A percentile compares a stretch with the other conserved stretches of the same genome.
phyloP scores from a whole-genome alignment of 2,113 vertebrate genomes.

The Corydoras sp. region DNA sequence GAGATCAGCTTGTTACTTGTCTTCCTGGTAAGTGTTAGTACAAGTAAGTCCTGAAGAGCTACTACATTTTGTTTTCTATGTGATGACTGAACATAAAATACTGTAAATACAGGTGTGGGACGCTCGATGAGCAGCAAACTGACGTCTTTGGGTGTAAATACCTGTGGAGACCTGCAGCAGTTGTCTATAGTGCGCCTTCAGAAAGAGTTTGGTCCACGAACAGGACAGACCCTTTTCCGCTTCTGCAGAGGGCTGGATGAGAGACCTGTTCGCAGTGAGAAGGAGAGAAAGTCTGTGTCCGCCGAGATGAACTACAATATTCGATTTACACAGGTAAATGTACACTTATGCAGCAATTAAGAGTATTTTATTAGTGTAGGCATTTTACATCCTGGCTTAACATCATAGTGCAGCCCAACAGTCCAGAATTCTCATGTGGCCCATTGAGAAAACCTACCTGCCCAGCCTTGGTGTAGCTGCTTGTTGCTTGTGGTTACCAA shows the following conservation, averaged over 20 bases:
- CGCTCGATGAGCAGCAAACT: constrained; percentile 85
- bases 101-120: constrained; percentile 77
- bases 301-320: constrained; percentile 99
- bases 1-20: constrained; percentile 82
- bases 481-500: too few species aligned
- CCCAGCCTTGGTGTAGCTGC: too few species aligned
- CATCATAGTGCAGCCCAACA: too few species aligned
- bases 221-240: constrained; percentile 89
- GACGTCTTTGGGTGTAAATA: constrained; percentile 78
- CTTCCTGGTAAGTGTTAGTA: constrained; percentile 75
- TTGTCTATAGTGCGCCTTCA: constrained; percentile 85
- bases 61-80: too few species aligned
- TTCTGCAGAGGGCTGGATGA: constrained; percentile 94
- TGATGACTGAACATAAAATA: background rate
- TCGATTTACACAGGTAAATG: constrained; percentile 81
- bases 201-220: constrained; percentile 91
- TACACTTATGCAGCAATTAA: too few species aligned
- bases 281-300: constrained; percentile 92
- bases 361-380: too few species aligned
- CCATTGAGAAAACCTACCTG: too few species aligned
- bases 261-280: constrained; percentile 85
- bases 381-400: too few species aligned
- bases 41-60: too few species aligned
- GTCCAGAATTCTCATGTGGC: too few species aligned
- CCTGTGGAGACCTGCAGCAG: constrained; percentile 89